phyloP scores from a whole-genome alignment of 2,888 invertebrate genomes.

The Bombyx huttoni region DNA sequence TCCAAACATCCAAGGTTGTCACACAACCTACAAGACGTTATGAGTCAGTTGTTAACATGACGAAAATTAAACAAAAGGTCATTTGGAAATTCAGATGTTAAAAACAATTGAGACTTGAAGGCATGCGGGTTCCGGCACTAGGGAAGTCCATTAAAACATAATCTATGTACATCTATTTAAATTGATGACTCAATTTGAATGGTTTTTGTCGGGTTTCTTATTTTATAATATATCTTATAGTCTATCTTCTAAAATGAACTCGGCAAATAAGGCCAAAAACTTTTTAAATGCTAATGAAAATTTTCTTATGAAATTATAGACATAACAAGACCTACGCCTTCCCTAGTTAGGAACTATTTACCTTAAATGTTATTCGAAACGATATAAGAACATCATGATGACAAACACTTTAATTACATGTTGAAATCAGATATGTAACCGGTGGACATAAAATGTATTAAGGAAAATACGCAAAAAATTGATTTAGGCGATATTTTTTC shows the following conservation, averaged over 20 bases:
- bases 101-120: slow-evolving; percentile 1
- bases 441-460: too few relatives aligned
- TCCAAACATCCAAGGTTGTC: slow-evolving; percentile 37
- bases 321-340: background rate
- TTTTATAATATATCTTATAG: background rate
- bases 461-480: too few relatives aligned
- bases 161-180: background rate
- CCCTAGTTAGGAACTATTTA: background rate
- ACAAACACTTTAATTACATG: too few relatives aligned
- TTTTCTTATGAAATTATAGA: background rate
- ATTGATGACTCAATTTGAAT: background rate
- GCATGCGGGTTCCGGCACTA: background rate
- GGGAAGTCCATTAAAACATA: background rate
- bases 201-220: background rate
- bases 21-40: slow-evolving; percentile 16
- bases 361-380: background rate
- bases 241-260: background rate
- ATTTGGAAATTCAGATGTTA: background rate
- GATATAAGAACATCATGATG: background rate
- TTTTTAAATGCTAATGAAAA: background rate
- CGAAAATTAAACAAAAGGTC: slow-evolving; percentile 2
- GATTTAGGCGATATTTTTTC: too few relatives aligned
- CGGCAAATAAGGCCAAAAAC: background rate
- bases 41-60: slow-evolving; percentile 2
- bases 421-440: too few relatives aligned